These are phyloP conservation scores for Poeciliopsis presidionis DNA, from an alignment of 2,797 vertebrate species.

Conservation along the genomic window DNA sequence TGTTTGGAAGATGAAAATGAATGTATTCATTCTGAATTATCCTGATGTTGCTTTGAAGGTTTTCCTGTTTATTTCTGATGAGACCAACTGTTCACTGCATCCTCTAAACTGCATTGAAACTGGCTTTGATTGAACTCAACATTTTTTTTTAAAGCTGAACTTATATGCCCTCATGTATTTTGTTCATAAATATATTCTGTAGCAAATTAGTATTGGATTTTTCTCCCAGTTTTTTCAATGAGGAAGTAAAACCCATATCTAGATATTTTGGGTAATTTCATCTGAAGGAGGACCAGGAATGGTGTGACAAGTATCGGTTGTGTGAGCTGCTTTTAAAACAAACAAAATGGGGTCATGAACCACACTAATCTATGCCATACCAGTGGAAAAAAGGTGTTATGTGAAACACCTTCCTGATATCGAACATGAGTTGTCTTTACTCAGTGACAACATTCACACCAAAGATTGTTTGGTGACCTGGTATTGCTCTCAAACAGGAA, in stretches of 20 bases:
- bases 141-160: constrained; percentile 2
- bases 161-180: not conserved
- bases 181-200: not conserved
- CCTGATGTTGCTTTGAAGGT: constrained; percentile 44
- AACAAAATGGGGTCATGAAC: not conserved
- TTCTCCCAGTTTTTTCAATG: not conserved
- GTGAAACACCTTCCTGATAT: not conserved
- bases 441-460: not conserved
- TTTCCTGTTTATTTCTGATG: constrained; percentile 43
- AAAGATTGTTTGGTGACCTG: not conserved
- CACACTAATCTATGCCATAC: not conserved
- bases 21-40: constrained; percentile 49
- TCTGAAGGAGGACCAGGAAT: not conserved
- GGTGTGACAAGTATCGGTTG: not conserved
- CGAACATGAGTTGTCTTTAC: not conserved
- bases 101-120: constrained; percentile 27
- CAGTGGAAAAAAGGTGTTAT: not conserved
- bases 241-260: not conserved
- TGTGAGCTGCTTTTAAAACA: not conserved
- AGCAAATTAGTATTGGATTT: not conserved
- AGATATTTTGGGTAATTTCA: not conserved
- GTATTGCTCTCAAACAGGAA: not conserved
- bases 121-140: constrained; percentile 30
- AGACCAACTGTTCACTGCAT: constrained; percentile 40
- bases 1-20: constrained; percentile 46